A percentile compares a stretch with the other conserved stretches of the same genome.
These are phyloP conservation scores for Isichthys henryi DNA, from an alignment of 2,113 vertebrate species.

Conservation along the genomic window DNA sequence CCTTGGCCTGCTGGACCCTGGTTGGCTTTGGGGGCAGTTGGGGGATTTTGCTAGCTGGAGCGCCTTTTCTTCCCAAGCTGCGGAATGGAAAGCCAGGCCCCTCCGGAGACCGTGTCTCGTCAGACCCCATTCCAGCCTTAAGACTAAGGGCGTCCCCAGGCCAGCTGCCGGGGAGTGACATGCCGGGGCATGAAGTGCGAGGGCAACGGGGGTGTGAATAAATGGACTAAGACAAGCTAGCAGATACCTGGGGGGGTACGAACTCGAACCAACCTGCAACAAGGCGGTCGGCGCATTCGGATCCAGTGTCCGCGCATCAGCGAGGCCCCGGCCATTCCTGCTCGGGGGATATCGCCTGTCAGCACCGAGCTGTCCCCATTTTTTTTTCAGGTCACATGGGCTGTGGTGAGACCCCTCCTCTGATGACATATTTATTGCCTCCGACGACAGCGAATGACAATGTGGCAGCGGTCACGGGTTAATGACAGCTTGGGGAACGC, in stretches of 20 bases:
- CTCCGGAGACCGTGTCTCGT: conserved; percentile 37
- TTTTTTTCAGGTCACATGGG: conserved; percentile 23
- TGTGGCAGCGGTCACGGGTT: not conserved
- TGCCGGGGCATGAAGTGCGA: conserved; percentile 72
- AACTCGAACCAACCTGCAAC: conserved; percentile 66
- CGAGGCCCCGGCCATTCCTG: conserved; percentile 49
- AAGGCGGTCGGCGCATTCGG: conserved; percentile 60
- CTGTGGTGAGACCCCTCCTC: conserved; percentile 24
- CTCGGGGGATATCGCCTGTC: conserved; percentile 46
- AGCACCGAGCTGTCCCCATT: conserved; percentile 35
- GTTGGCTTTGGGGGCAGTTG: conserved; percentile 46
- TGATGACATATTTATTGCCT: not conserved
- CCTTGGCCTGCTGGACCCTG: conserved; percentile 37
- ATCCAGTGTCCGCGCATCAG: conserved; percentile 56
- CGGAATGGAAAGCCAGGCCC: conserved; percentile 21
- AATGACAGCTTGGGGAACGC: not conserved
- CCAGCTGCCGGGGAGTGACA: conserved; percentile 61
- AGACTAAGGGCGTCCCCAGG: conserved; percentile 62
- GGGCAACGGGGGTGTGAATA: conserved; percentile 66
- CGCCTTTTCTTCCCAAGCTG: conserved; percentile 42
- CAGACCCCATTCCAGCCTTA: conserved; percentile 73
- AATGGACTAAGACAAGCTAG: conserved; percentile 74
- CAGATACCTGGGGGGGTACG: conserved; percentile 71
- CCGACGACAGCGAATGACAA: not conserved
- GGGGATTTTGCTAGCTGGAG: conserved; percentile 26